These are phyloP conservation scores for Trypoxylus dichotomus DNA, from an alignment of 1,140 invertebrate genomes.

Conservation along the genomic window DNA sequence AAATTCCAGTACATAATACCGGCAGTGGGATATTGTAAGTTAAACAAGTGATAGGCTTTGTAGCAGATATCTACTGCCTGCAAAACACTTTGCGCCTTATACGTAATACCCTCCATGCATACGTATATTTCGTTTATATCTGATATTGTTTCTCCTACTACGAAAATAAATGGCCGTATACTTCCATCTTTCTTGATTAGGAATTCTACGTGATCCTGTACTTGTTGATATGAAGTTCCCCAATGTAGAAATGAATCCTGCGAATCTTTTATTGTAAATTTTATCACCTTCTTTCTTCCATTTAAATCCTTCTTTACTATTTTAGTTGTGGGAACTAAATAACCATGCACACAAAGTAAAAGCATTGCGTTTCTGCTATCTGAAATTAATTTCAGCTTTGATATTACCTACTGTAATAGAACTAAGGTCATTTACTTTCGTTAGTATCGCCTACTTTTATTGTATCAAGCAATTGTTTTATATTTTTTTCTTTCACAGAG, in stretches of 20 bases:
- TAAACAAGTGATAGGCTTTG: too few species aligned
- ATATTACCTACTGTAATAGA: not conserved
- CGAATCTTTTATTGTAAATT: slow-evolving; percentile 33
- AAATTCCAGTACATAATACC: too few species aligned
- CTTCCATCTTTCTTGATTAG: not conserved
- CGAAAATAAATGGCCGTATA: slow-evolving; percentile 27
- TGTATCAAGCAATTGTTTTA: not conserved
- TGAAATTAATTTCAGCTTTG: slow-evolving; percentile 16
- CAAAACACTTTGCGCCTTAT: not conserved
- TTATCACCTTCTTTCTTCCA: slow-evolving; percentile 26
- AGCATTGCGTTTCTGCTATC: slow-evolving; percentile 21
- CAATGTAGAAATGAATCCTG: slow-evolving; percentile 35
- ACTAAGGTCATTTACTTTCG: not conserved
- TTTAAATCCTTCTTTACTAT: slow-evolving; percentile 27
- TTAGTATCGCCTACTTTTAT: not conserved
- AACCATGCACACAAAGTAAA: slow-evolving; percentile 31
- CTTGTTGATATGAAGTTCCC: slow-evolving; percentile 13
- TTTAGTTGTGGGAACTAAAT: slow-evolving; percentile 33
- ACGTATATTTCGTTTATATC: not conserved
- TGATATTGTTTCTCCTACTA: not conserved
- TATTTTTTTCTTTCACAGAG: slow-evolving; percentile 6
- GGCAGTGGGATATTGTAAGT: too few species aligned
- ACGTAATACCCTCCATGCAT: not conserved
- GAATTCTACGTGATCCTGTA: slow-evolving; percentile 13
- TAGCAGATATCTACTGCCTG: not conserved